Percentiles rank a stretch among this genome's conserved stretches.
phyloP scores from a whole-genome alignment of 2,888 invertebrate genomes.

The Spatulosminthurus flaviceps region DNA sequence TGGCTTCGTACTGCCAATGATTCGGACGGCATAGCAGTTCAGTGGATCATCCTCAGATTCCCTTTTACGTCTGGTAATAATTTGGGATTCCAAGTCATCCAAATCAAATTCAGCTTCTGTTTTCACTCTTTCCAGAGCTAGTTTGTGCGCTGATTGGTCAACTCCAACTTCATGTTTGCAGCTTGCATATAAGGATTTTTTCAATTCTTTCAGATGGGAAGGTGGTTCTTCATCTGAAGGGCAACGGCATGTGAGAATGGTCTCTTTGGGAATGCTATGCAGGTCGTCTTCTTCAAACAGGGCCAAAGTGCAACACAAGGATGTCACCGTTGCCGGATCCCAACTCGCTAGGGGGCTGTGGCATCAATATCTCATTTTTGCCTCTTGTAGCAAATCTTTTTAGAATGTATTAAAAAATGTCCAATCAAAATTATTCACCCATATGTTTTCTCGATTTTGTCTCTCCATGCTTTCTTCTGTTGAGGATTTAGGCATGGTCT shows the following conservation, averaged over 20 bases:
- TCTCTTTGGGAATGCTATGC: conserved; percentile 49
- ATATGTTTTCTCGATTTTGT: conserved; percentile 55
- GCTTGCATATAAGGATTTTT: conserved; percentile 53
- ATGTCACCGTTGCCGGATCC: conserved; percentile 55
- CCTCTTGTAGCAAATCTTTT: too few relatives aligned
- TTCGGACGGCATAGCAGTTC: conserved; percentile 57
- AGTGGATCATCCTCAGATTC: conserved; percentile 29
- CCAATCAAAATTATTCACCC: conserved; percentile 53
- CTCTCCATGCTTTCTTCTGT: conserved; percentile 59
- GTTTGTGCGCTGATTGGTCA: conserved; percentile 43
- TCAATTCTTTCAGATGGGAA: conserved; percentile 57
- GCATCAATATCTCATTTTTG: not conserved
- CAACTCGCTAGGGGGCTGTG: conserved; percentile 39
- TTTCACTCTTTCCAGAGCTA: conserved; percentile 54
- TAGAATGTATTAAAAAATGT: too few relatives aligned
- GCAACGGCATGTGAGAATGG: conserved; percentile 57
- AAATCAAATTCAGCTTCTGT: conserved; percentile 54
- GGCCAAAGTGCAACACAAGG: conserved; percentile 58
- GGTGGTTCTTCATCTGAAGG: conserved; percentile 57
- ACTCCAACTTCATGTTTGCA: conserved; percentile 57
- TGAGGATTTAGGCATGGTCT: conserved; percentile 56
- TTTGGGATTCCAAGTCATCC: conserved; percentile 60
- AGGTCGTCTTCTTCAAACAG: conserved; percentile 58
- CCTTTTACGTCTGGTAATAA: conserved; percentile 39
- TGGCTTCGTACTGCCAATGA: conserved; percentile 55